Conservation (phyloP, 2,888 invertebrate species). For the Melanophora roralis region DNA sequence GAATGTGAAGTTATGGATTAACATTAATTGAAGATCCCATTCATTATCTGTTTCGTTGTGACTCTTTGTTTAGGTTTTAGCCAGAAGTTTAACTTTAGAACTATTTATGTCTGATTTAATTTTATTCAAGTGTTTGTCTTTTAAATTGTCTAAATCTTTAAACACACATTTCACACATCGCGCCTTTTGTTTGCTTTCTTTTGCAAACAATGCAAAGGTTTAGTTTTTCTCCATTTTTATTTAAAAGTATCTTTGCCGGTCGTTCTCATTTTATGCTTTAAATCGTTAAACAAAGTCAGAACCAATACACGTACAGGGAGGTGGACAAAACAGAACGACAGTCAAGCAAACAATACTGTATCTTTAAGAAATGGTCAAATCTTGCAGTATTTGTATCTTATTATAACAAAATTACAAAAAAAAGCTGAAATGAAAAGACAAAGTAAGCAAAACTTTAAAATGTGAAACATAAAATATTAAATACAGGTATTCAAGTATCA, state of each 20-base stretch:
- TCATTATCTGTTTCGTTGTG: neutral
- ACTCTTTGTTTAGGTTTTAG: neutral
- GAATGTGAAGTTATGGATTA: too few species aligned
- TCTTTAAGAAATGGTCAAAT: constrained; percentile 50
- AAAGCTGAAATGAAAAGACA: neutral
- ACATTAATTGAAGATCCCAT: too few species aligned
- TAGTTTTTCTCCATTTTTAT: constrained; percentile 7
- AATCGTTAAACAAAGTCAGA: constrained; percentile 26
- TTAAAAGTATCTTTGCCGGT: constrained; percentile 15
- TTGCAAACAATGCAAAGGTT: constrained; percentile 50
- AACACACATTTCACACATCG: constrained; percentile 57
- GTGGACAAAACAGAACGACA: neutral
- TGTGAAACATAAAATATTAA: constrained; percentile 34
- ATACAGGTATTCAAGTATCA: neutral
- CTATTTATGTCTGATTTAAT: neutral
- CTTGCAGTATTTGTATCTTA: constrained; percentile 47
- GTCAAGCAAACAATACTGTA: neutral
- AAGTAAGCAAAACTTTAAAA: constrained; percentile 39
- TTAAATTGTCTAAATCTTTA: constrained; percentile 55
- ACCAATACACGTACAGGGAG: neutral
- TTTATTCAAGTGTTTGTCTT: constrained; percentile 39
- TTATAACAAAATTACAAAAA: constrained; percentile 30
- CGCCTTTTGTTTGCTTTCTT: constrained; percentile 49
- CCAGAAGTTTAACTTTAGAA: constrained; percentile 45
- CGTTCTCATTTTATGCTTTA: constrained; percentile 33